A percentile compares a stretch with the other conserved stretches of the same genome.
These are phyloP conservation scores for Atopsyche davidsoni DNA, from an alignment of 1,140 invertebrate species.

Conservation along the genomic window DNA sequence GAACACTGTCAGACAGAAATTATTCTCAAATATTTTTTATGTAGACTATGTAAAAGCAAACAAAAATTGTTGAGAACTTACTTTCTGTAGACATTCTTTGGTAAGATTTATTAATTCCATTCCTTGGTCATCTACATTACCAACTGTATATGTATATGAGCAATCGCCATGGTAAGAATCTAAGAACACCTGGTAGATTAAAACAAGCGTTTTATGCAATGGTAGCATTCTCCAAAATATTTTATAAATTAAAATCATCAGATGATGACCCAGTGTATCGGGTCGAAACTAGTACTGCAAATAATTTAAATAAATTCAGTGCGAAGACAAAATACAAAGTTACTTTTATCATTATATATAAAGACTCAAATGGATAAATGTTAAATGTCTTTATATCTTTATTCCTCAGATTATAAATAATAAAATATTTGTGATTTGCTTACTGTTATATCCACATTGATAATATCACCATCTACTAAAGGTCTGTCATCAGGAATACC, in stretches of 20 bases:
- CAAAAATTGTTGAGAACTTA: slow-evolving; percentile 23
- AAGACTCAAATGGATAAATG: too few species aligned
- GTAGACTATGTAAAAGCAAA: too few species aligned
- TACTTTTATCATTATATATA: too few species aligned
- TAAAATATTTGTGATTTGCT: slow-evolving; percentile 37
- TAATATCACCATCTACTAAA: slow-evolving; percentile 78
- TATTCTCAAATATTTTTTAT: too few species aligned
- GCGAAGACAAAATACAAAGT: too few species aligned
- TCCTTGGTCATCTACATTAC: slow-evolving; percentile 70
- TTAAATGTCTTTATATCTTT: not conserved
- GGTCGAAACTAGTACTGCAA: too few species aligned
- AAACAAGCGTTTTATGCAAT: too few species aligned
- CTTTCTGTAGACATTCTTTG: slow-evolving; percentile 60
- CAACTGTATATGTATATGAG: slow-evolving; percentile 80
- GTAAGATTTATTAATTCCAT: slow-evolving; percentile 63
- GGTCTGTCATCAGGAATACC: slow-evolving; percentile 85
- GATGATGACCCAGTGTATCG: too few species aligned
- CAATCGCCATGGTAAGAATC: slow-evolving; percentile 91
- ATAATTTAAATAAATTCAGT: too few species aligned
- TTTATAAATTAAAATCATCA: not conserved
- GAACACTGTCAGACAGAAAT: too few species aligned
- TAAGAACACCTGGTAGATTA: slow-evolving; percentile 77
- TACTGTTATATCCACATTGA: slow-evolving; percentile 91
- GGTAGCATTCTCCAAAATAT: too few species aligned
- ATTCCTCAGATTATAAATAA: slow-evolving; percentile 8